Base-by-base conservation (phyloP, 2,888 invertebrate species). In the Melieria picta region DNA sequence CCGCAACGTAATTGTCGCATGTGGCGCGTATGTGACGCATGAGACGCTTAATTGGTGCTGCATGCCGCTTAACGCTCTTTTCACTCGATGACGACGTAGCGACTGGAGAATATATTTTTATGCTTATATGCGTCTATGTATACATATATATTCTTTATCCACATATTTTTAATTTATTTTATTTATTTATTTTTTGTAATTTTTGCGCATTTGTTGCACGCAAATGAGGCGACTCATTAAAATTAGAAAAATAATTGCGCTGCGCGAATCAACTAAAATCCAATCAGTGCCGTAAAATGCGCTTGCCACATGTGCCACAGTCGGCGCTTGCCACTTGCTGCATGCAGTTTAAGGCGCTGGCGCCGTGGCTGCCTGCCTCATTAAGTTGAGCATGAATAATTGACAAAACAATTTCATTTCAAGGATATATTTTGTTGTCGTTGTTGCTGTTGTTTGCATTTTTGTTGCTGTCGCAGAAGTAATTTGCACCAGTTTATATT, bases 351-450 rank as follows among this genome's bases (percentile, higher is more conserved):
- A 42, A 60, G 13, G 60, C 42, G 13, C 7, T 7, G 47, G 50
- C 13, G 11, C 7, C 43, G 30, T 16, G 48, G 60, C 67, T 48
- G 60, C 67, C 58, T 57, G 57, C 58, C 81, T 84, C 83, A 84
- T 84, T 84, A 84, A 84, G 80, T 82, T 82, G 80, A 83, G 82
- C 83, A 82, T 84, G 81, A 84, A 85, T 83, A 82, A 84, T 84
- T 84, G 82, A 84, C 84, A 84, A 84, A 84, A 84, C 83, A 84
- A 84, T 84, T 84, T 84, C 81, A 83, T 84, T 83, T 84, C 83
- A 84, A 84, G 83, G 83, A 84, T 83, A 81, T 82, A 30, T 30
- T 30, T 30, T 30, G 30, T 30, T 3, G 30, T 30, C 3, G 30
- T 68, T 30, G 30, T 30, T 30, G 30, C 2, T 30, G 30, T 30